Evolutionary conservation across 2,797 vertebrate species (phyloP), one percentile per base, ranked within the genome.

Genomic region (Falco naumanni): DNA sequence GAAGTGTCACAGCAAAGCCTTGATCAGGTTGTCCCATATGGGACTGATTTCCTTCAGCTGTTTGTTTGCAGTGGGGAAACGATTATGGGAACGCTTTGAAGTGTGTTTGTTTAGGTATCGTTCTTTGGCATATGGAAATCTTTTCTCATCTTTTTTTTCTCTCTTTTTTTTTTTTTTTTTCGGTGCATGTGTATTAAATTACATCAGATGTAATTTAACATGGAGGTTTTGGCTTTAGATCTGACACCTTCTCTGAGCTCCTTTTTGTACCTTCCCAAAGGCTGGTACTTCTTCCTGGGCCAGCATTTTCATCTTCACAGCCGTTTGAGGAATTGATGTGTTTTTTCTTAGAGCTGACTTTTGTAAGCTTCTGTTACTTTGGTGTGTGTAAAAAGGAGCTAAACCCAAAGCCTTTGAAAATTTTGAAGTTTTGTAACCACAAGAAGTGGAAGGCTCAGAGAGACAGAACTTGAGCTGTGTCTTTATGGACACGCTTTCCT

Each of bases 221-320:
- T 50, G 69, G 56, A 70, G 34, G n/a, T 66, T 90, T 91, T 95
- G 83, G 63, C 96, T 96, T 89, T 82, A 84, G 91, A 82, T 94
- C 85, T 92, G 77, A 72, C 34, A 50, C 80, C 19, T 77, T 24
- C 18, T 75, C 74, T 69, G 34, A 90, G 45, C 28, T 91, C 26
- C n/a, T 56, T 71, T 82, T 61, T 69, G 13, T 70, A 31, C 87
- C 26, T 92, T 94, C 51, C 45, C 66, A 65, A 65, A 88, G 77
- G 29, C 63, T 74, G 65, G 45, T 77, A 1, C 7, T 53, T 74
- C 64, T 54, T 84, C 69, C 80, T 89, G 83, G 63, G 8, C 29
- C 84, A 54, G 7, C 0, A 0, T 90, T 88, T 72, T 86, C 85
- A 81, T 54, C 48, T 53, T 75, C 72, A 41, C 41, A 78, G 31